These are phyloP conservation scores for Axinella damicornis DNA, from an alignment of 37 sponge, comb jelly and placozoan species.

Conservation along the genomic window DNA sequence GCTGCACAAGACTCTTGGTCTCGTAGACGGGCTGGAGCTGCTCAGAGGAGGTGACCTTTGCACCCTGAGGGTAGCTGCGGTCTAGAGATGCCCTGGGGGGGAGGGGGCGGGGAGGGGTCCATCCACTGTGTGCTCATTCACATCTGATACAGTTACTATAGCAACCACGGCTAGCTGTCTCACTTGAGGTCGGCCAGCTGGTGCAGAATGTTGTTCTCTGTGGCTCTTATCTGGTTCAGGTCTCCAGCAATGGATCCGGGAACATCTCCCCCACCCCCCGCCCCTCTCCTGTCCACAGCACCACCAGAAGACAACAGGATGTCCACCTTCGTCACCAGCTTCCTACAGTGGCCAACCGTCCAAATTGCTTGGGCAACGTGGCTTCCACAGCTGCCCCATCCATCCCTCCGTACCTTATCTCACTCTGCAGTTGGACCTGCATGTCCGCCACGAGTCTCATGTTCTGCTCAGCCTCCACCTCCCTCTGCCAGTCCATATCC, in stretches of 20 bases:
- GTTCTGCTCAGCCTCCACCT: slow-evolving; percentile 56
- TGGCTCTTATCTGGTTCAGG: slow-evolving; percentile 19
- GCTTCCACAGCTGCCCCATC: too few species aligned
- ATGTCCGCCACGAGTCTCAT: slow-evolving; percentile 39
- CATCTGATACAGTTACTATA: too few species aligned
- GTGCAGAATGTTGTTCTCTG: slow-evolving; percentile 43
- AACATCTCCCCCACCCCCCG: not conserved
- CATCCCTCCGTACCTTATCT: slow-evolving; percentile 27
- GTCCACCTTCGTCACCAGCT: slow-evolving; percentile 35
- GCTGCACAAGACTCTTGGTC: slow-evolving; percentile 20
- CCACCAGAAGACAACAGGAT: not conserved
- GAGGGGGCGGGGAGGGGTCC: not conserved
- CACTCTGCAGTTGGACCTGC: slow-evolving; percentile 43
- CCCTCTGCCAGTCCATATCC: slow-evolving; percentile 43
- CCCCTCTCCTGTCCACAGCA: not conserved
- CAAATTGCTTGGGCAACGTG: not conserved
- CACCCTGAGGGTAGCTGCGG: slow-evolving; percentile 5
- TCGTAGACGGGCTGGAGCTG: slow-evolving; percentile 70
- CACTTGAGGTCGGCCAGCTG: slow-evolving; percentile 61
- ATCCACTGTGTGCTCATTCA: too few species aligned
- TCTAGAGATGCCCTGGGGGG: slow-evolving; percentile 22
- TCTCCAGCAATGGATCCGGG: slow-evolving; percentile 8
- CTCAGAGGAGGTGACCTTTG: slow-evolving; percentile 23
- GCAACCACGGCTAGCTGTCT: too few species aligned
- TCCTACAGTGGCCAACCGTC: not conserved